phyloP scores from a whole-genome alignment of 2,113 vertebrate genomes.

The Raphicerus campestris region DNA sequence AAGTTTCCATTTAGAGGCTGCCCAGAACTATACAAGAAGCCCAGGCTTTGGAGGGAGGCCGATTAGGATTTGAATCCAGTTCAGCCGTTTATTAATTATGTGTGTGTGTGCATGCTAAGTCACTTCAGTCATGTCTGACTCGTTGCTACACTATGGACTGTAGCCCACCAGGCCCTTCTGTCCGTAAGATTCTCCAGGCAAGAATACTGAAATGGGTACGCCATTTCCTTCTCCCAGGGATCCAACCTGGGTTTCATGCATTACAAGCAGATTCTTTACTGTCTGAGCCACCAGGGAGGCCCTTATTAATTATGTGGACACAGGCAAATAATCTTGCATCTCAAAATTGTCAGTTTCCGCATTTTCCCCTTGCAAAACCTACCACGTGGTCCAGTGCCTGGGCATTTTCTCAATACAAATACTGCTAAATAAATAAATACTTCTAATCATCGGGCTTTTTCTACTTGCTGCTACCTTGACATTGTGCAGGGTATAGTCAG shows the following conservation, averaged over 20 bases:
- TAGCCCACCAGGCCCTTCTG: not conserved
- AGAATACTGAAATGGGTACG: not conserved
- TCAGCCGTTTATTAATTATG: constrained; percentile 29
- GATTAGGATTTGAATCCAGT: not conserved
- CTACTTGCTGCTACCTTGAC: not conserved
- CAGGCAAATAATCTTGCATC: not conserved
- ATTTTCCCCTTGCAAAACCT: not conserved
- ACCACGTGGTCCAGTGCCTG: not conserved
- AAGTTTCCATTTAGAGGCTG: not conserved
- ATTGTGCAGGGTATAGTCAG: not conserved
- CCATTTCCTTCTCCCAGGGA: not conserved
- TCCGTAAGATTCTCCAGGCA: not conserved
- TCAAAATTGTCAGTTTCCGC: not conserved
- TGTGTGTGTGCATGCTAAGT: not conserved
- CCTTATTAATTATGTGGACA: not conserved
- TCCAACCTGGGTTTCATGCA: not conserved
- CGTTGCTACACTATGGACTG: not conserved
- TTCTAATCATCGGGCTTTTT: not conserved
- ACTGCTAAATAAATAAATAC: not conserved
- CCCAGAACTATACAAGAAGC: not conserved
- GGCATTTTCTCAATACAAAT: not conserved
- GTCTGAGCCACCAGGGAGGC: not conserved
- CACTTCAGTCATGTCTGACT: not conserved
- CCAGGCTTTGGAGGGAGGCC: not conserved
- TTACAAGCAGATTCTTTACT: not conserved